These are phyloP conservation scores for Halcyon chelicuti DNA, from an alignment of 2,797 vertebrate genomes.

Conservation along the genomic window DNA sequence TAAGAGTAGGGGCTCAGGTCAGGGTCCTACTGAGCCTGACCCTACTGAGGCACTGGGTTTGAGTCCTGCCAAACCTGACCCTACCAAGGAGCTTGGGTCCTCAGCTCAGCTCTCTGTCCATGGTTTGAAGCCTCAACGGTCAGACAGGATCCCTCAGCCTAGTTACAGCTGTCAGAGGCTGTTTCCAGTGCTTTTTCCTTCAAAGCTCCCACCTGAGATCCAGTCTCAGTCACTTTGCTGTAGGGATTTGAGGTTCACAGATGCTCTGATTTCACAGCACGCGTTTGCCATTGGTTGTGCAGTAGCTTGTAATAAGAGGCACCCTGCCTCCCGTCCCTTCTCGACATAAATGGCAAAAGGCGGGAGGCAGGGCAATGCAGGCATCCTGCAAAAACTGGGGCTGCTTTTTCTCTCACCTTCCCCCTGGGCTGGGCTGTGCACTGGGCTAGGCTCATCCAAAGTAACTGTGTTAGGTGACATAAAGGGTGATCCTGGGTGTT, in stretches of 20 bases:
- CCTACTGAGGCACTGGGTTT: too few species aligned
- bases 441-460: not conserved
- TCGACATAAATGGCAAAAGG: fast-evolving
- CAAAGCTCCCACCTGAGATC: not conserved
- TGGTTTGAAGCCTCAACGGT: not conserved
- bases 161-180: fast-evolving
- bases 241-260: too few species aligned
- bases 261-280: not conserved
- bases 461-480: not conserved
- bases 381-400: not conserved
- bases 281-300: not conserved
- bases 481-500: too few species aligned
- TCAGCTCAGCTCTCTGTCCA: fast-evolving
- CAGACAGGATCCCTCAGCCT: not conserved
- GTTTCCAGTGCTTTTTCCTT: not conserved
- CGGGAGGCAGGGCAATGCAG: too few species aligned
- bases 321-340: not conserved
- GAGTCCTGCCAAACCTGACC: not conserved
- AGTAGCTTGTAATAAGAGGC: not conserved
- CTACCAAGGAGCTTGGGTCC: too few species aligned
- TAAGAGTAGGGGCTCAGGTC: too few species aligned
- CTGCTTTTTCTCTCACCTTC: not conserved
- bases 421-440: not conserved
- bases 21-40: too few species aligned
- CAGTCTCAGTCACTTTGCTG: fast-evolving